Evolutionary conservation across 2,888 invertebrate genomes (phyloP), one percentile per base, ranked within the genome.

Genomic region (Parthenolecanium corni): DNA sequence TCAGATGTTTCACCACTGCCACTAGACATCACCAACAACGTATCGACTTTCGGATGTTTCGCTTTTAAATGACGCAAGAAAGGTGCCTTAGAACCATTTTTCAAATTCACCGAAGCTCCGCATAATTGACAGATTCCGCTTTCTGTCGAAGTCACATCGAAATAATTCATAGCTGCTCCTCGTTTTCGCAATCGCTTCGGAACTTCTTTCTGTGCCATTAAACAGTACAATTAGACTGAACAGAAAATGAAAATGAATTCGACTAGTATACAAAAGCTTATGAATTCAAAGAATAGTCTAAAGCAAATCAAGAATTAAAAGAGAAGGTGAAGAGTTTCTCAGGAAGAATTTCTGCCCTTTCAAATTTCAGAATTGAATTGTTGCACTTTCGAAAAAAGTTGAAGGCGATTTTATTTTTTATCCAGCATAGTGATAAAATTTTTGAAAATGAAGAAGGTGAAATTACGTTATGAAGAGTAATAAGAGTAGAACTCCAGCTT

Each of bases 1-100:
- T 36, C 24, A 1, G 1, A n/a, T 14, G n/a, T 12, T 36, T 49
- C 61, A 20, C 38, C 61, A 23, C 18, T 23, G 5, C 23, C 1
- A 49, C 14, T 49, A 11, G 21, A 23, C 14, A 23, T 5, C n/a
- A 40, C 21, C 16, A 61, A 31, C 4, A 51, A 16, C 2, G 49
- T 49, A 49, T 61, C 61, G 12, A 47, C 38, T 36, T 61, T 51
- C 3, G 61, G 61, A 61, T 61, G 61, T 23, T 51, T 61, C 1
- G 61, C 49, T 49, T 51, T 61, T 21, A 61, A 24, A 24, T 61
- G 61, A 5, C 61, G 20, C 24, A 61, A 24, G 3, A 61, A 47
- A 11, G 61, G 51, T 31, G 61, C 61, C 36, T 61, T 61, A 14
- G 61, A 61, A 4, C 61, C 61, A 21, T 61, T 61, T 38, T 61